Base-by-base conservation (phyloP, 2,113 vertebrate genomes). In the Dinomys branickii region DNA sequence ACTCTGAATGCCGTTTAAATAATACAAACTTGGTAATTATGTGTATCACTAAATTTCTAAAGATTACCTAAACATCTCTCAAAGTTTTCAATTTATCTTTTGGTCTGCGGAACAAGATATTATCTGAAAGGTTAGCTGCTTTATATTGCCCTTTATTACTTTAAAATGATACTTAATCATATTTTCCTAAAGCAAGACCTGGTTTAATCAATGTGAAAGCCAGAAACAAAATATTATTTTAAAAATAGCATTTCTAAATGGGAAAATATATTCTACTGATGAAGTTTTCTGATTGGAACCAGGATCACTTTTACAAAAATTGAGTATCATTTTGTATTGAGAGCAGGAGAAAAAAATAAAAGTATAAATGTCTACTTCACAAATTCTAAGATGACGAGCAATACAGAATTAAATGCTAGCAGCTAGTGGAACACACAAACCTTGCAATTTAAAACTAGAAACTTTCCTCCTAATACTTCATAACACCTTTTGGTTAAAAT, bases 171-270 rank as follows among this genome's bases (percentile, higher is more conserved):
- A 91, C 19, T 87, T 92, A 94, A 80, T 95, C 89, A 87, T 52
- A 89, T 96, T 87, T 97, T 96, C 84, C 80, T 88, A 77, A 96
- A 95, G 92, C 87, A 94, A 91, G 44, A 95, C 33, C 58, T 83
- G 10, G 13, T 87, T 47, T 95, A 89, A 97, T 95, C 80, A 91
- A 85, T 92, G 96, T 26, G 83, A 95, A 95, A 96, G 41, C 38
- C 56, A 88, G 56, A 56, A 97, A 93, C 16, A 97, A 95, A 95
- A 67, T 56, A 95, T 28, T 85, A 94, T 82, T 94, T 95, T 95
- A 44, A 35, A 94, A 94, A 93, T 16, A 63, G 26, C 12, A 93
- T 97, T 96, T 90, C 58, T 94, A 94, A 96, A 93, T 67, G 78
- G 47, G 38, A 85, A 96, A 69, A 87, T 80, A 90, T 69, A 89